Evolutionary conservation across 2,113 vertebrate species (phyloP).

Genomic region (Melanotaenia duboulayi): DNA sequence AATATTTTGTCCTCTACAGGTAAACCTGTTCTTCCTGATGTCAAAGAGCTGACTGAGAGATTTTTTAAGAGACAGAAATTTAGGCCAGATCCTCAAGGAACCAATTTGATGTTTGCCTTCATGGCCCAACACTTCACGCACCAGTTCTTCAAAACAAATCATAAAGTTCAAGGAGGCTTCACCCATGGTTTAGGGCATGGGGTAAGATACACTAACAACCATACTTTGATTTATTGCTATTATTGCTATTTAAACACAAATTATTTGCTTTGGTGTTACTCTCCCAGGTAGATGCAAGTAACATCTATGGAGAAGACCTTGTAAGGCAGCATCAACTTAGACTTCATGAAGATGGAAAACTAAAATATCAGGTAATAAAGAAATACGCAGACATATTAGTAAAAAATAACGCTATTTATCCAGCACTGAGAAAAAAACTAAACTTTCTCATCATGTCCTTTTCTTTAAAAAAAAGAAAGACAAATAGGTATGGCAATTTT

Average conservation of each 20-base stretch:
- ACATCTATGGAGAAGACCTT: constrained; percentile 91
- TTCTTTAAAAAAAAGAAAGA: too few species aligned
- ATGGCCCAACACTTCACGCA: constrained; percentile 98
- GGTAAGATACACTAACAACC: constrained; percentile 78
- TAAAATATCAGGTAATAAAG: constrained; percentile 91
- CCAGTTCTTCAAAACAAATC: constrained; percentile 94
- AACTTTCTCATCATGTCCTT: background rate
- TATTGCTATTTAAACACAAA: too few species aligned
- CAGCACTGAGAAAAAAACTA: background rate
- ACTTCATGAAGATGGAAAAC: constrained; percentile 90
- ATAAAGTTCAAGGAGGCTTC: constrained; percentile 86
- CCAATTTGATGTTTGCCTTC: constrained; percentile 96
- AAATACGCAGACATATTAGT: background rate
- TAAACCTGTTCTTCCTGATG: constrained; percentile 87
- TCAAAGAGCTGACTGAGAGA: constrained; percentile 78
- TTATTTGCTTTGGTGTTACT: background rate
- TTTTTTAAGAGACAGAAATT: constrained; percentile 88
- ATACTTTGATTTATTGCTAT: background rate
- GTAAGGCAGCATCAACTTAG: constrained; percentile 88
- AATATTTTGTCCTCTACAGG: constrained; percentile 76
- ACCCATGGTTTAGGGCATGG: constrained; percentile 93
- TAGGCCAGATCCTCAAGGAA: constrained; percentile 88
- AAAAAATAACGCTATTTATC: too few species aligned
- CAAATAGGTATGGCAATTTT: too few species aligned
- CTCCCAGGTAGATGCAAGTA: constrained; percentile 90